A percentile compares a stretch with the other conserved stretches of the same genome.
Evolutionary conservation across 2,888 invertebrate species (phyloP).

Genomic region (Lottia gigantea): DNA sequence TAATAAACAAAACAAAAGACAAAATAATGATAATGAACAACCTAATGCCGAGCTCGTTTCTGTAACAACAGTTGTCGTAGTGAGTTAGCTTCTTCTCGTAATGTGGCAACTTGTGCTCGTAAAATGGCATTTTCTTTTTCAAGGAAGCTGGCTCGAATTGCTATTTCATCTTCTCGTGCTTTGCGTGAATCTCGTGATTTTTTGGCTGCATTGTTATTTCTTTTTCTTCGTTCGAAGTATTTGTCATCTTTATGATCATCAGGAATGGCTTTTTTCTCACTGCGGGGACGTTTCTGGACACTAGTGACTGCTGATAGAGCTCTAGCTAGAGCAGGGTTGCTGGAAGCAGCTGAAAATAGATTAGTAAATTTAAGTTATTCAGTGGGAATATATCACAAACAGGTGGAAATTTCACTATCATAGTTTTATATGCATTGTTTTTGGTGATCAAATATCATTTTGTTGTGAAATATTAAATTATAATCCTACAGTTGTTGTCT

Average conservation of each 20-base stretch:
- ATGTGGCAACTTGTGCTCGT: slow-evolving; percentile 82
- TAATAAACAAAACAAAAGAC: slow-evolving; percentile 1
- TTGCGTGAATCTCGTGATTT: slow-evolving; percentile 90
- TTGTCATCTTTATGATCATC: slow-evolving; percentile 88
- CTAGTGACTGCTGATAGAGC: slow-evolving; percentile 51
- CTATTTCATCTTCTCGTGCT: slow-evolving; percentile 88
- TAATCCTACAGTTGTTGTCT: no score
- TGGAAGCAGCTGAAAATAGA: neutral
- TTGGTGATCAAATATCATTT: no score
- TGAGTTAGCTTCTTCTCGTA: slow-evolving; percentile 83
- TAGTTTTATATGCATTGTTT: no score
- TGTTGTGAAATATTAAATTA: no score
- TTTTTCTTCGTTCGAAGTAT: slow-evolving; percentile 86
- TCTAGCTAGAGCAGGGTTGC: slow-evolving; percentile 42
- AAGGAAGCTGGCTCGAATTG: slow-evolving; percentile 83
- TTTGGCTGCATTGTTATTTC: slow-evolving; percentile 92
- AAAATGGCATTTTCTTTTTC: slow-evolving; percentile 90
- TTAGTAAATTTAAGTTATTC: no score
- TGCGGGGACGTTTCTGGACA: slow-evolving; percentile 57
- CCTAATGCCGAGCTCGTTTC: slow-evolving; percentile 44
- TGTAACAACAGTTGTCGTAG: slow-evolving; percentile 77
- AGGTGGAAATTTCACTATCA: no score
- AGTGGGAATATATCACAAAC: no score
- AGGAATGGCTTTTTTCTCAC: slow-evolving; percentile 79
- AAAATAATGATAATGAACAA: neutral